phyloP scores from a whole-genome alignment of 2,113 vertebrate species.

The Gnathonemus longibarbis region DNA sequence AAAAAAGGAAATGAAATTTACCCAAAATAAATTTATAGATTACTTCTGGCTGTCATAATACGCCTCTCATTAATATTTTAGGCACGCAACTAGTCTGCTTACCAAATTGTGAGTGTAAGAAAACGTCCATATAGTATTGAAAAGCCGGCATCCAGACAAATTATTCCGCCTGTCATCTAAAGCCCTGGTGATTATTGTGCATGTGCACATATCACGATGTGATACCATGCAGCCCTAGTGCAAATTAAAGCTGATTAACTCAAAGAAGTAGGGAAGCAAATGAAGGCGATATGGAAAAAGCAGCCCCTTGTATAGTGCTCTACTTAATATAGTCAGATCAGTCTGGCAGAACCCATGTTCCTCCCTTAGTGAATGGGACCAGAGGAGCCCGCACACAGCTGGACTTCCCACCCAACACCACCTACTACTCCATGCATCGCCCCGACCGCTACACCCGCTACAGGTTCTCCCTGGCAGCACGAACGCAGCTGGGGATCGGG shows the following conservation, averaged over 20 bases:
- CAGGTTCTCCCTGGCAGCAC: constrained; percentile 75
- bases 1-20: neutral
- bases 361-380: constrained; percentile 76
- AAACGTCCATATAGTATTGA: neutral
- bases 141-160: neutral
- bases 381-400: constrained; percentile 60
- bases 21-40: neutral
- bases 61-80: neutral
- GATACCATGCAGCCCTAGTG: neutral
- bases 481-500: constrained; percentile 75
- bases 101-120: neutral
- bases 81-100: neutral
- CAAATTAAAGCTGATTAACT: neutral
- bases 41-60: neutral
- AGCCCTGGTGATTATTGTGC: neutral
- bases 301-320: neutral
- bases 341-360: neutral
- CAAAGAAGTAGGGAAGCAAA: neutral
- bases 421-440: constrained; percentile 76
- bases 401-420: constrained; percentile 78
- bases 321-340: neutral
- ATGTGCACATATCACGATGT: neutral
- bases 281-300: neutral
- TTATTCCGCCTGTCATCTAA: neutral
- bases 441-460: constrained; percentile 87